Evolutionary conservation across 2,797 vertebrate species (phyloP), one percentile per base, ranked within the genome.

Genomic region (Phylloscopus collybita): DNA sequence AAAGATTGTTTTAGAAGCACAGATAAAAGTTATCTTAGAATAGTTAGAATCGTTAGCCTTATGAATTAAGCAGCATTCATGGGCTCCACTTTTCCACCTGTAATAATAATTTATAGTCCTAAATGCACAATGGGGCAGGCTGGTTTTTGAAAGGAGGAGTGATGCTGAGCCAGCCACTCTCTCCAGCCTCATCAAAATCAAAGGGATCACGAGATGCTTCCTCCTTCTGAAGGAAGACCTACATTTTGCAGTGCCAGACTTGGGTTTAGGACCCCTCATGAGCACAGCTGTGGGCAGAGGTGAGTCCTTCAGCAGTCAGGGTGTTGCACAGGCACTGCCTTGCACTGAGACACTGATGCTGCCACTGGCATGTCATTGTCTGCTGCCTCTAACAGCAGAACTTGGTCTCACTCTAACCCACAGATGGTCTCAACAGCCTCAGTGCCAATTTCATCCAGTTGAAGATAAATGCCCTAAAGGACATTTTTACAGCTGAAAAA

Each of bases 231-330:
- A 56, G 4, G 12, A 66, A 78, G 47, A 38, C 11, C 14, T 34
- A 1, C 30, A 12, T 38, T 79, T 79, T 67, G 5, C n/a, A 14
- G 40, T 8, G 18, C 49, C 65, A 53, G 11, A 23, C 18, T 3
- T 21, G n/a, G 8, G 2, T 49, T 78, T n/a, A 42, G 70, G 53
- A 49, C 1, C 0, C 0, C 34, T 64, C 5, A 4, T 10, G 32
- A 45, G 40, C 3, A 0, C 20, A 53, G 29, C 59, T 7, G 7
- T 34, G 64, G 42, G 38, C 59, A 81, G 66, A 71, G 66, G 34
- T 26, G 62, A 18, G 7, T 49, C 25, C 62, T 36, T 32, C 13
- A 1, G 29, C 34, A 57, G 8, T 11, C 9, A 30, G 32, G 42
- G 6, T 13, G 3, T 13, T 9, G 10, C 59, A 30, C 2, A 6